These are phyloP conservation scores for Epinotia demarniana DNA, from an alignment of 2,888 invertebrate genomes.

Conservation along the genomic window DNA sequence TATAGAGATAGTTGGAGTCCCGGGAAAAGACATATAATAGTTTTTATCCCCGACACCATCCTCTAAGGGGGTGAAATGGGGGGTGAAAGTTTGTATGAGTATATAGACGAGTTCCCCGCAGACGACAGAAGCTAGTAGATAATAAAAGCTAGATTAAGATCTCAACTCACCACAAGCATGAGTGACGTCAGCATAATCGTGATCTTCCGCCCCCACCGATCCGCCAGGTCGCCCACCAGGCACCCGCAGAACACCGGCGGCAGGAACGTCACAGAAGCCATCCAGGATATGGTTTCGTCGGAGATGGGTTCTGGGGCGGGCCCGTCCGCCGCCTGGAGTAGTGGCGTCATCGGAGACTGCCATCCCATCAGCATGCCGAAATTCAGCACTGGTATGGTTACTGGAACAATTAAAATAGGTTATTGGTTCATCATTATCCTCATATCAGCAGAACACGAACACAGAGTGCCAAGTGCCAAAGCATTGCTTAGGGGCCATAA, in stretches of 20 bases:
- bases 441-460: too few species aligned
- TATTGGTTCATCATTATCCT: background rate
- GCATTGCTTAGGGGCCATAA: too few species aligned
- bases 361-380: constrained; percentile 85
- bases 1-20: too few species aligned
- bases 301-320: constrained; percentile 79
- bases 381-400: constrained; percentile 82
- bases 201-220: constrained; percentile 81
- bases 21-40: too few species aligned
- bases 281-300: constrained; percentile 82
- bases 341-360: constrained; percentile 84
- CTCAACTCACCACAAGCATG: constrained; percentile 81
- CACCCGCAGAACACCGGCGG: constrained; percentile 83
- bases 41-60: too few species aligned
- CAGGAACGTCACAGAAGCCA: constrained; percentile 83
- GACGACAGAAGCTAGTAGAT: too few species aligned
- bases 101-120: too few species aligned
- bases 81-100: too few species aligned
- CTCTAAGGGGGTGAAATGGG: too few species aligned
- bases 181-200: constrained; percentile 81
- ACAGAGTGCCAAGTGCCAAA: too few species aligned
- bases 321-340: constrained; percentile 75
- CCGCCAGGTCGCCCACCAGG: constrained; percentile 81
- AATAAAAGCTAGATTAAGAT: background rate
- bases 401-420: constrained; percentile 58